Base-by-base conservation (phyloP, 2,888 invertebrate genomes). In the Scaptomyza tumidula region DNA sequence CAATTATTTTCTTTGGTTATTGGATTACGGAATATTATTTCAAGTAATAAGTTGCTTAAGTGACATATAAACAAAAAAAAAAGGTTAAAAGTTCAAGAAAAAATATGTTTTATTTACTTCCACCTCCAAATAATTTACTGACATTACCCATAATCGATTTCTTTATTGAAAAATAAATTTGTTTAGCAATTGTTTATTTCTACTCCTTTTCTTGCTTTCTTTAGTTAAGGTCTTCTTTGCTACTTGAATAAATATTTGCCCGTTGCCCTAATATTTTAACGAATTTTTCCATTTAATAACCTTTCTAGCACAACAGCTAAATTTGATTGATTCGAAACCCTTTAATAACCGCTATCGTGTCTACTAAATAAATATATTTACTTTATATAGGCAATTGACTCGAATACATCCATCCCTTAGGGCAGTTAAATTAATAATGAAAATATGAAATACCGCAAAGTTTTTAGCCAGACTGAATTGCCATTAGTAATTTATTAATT, bases 401-500 rank as follows among this genome's bases (percentile, higher is more conserved):
- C 10, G 33, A n/a, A 35, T 35, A 35, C 19, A 35, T 74, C 16
- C 39, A 39, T 55, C 37, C 43, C 52, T 64, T 70, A 29, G 2
- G 41, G 29, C 52, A 14, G 35, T 24, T 75, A 19, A 75, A 74
- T 75, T 57, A 71, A 59, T 75, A 45, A 74, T 55, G 31, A 11
- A 45, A 49, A 71, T 56, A 58, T 62, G 58, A 66, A 70, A 75
- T 71, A 57, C 52, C 27, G 52, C 46, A 70, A 75, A 71, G 54
- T 75, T 74, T 41, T 60, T 75, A 27, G 65, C 33, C 27, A 39
- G 43, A 41, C 71, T 71, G 56, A 48, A 48, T 71, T 53, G 24
- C 55, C 66, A 75, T 74, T 58, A 75, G 46, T 71, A 66, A 71
- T 75, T 62, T 71, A 71, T 75, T 71, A 59, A 75, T 75, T 57